Conservation (phyloP, 2,888 invertebrate species). For the Euzetes globulus region DNA sequence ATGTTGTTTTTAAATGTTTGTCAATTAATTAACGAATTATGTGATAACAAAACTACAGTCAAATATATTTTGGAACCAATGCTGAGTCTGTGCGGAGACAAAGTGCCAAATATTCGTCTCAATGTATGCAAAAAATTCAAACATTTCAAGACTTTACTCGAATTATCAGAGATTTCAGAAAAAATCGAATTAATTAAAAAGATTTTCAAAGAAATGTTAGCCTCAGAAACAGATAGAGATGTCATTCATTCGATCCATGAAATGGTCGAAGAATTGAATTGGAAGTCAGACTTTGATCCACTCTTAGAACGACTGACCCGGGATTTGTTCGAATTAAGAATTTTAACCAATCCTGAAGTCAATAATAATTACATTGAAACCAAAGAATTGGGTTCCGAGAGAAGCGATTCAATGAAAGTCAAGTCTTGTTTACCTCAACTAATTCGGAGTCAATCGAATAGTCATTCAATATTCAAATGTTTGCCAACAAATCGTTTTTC, state of each 20-base stretch:
- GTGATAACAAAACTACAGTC: not conserved
- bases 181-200: not conserved
- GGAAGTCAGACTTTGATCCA: not conserved
- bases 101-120: constrained; percentile 8
- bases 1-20: constrained; percentile 8
- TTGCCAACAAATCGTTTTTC: not conserved
- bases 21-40: constrained; percentile 5
- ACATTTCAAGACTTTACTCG: not conserved
- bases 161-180: not conserved
- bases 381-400: not conserved
- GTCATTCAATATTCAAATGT: not conserved
- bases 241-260: not conserved
- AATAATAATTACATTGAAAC: not conserved
- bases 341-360: not conserved
- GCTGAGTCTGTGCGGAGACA: not conserved
- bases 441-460: not conserved
- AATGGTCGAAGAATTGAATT: not conserved
- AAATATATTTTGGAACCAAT: not conserved
- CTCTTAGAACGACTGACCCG: not conserved
- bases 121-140: not conserved
- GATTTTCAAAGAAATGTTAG: not conserved
- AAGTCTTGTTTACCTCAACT: constrained; percentile 22
- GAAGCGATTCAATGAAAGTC: not conserved
- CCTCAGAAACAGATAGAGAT: not conserved
- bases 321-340: not conserved